Evolutionary conservation across 2,888 invertebrate genomes (phyloP).

Genomic region (Rhagophthalmus giganteus): DNA sequence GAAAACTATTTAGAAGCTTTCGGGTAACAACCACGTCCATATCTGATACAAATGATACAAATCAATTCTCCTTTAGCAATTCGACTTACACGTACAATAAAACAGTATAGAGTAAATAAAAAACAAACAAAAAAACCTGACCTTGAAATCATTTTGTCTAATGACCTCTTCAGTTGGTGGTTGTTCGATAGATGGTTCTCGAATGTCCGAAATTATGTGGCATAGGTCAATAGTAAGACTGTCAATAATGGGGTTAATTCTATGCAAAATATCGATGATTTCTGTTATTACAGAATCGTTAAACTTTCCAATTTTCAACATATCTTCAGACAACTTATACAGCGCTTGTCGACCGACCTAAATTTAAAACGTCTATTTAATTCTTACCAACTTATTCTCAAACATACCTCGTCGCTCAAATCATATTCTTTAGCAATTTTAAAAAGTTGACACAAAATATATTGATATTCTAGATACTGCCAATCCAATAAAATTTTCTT

Average conservation of each 20-base stretch:
- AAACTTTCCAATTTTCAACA: conserved; percentile 58
- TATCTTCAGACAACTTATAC: conserved; percentile 58
- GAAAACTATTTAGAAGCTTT: too few species aligned
- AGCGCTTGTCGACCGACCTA: conserved; percentile 57
- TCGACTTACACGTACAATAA: too few species aligned
- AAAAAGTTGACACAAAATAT: conserved; percentile 65
- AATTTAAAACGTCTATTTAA: background rate
- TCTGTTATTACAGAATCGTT: conserved; percentile 40
- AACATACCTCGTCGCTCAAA: conserved; percentile 64
- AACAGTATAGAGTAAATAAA: background rate
- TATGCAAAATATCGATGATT: conserved; percentile 36
- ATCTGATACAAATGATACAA: too few species aligned
- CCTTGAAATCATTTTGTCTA: conserved; percentile 34
- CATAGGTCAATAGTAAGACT: conserved; percentile 39
- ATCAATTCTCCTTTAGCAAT: too few species aligned
- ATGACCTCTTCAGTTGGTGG: conserved; percentile 18
- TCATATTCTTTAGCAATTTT: conserved; percentile 64
- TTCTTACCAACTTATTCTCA: conserved; percentile 40
- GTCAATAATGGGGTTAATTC: conserved; percentile 34
- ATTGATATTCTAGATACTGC: conserved; percentile 58
- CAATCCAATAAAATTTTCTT: conserved; percentile 36
- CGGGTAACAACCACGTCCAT: too few species aligned
- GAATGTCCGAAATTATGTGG: conserved; percentile 42
- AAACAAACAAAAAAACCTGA: conserved; percentile 9
- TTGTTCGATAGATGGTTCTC: conserved; percentile 37